Percentiles rank a stretch among this genome's conserved stretches.
Evolutionary conservation across 2,113 vertebrate genomes (phyloP).

Genomic region (Barbus barbus): DNA sequence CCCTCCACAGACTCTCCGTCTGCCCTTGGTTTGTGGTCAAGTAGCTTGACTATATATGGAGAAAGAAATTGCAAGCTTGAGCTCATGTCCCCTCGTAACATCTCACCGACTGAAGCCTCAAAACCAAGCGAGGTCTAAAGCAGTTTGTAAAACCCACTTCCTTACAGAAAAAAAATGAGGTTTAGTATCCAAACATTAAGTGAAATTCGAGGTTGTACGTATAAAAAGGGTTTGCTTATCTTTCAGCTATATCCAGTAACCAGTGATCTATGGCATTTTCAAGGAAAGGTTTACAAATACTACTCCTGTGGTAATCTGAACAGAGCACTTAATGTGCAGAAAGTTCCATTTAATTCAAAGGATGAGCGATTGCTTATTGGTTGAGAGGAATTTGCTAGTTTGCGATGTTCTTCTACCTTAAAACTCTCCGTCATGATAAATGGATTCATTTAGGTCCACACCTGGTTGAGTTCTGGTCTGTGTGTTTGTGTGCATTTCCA

Average conservation of each 20-base stretch:
- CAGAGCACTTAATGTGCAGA: too few species aligned
- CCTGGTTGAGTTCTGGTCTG: conserved; percentile 62
- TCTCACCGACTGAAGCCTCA: conserved; percentile 61
- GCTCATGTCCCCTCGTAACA: conserved; percentile 67
- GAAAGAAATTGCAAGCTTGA: conserved; percentile 68
- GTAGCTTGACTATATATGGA: conserved; percentile 78
- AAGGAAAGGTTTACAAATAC: neutral
- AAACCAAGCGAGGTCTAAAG: conserved; percentile 66
- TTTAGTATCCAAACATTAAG: conserved; percentile 63
- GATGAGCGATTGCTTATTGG: neutral
- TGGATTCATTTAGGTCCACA: conserved; percentile 67
- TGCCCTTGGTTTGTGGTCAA: conserved; percentile 69
- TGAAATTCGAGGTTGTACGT: conserved; percentile 30
- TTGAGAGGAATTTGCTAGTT: conserved; percentile 50
- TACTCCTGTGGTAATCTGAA: neutral
- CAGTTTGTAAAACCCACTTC: conserved; percentile 69
- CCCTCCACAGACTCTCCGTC: conserved; percentile 71
- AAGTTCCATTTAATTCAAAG: neutral
- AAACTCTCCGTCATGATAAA: conserved; percentile 72
- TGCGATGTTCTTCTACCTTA: conserved; percentile 62
- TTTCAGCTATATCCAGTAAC: neutral
- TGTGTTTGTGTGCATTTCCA: conserved; percentile 41
- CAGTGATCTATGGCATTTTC: conserved; percentile 6
- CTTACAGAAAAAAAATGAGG: conserved; percentile 59
- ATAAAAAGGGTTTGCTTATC: neutral